Evolutionary conservation across 2,888 invertebrate species (phyloP).

Genomic region (Merodon equestris): DNA sequence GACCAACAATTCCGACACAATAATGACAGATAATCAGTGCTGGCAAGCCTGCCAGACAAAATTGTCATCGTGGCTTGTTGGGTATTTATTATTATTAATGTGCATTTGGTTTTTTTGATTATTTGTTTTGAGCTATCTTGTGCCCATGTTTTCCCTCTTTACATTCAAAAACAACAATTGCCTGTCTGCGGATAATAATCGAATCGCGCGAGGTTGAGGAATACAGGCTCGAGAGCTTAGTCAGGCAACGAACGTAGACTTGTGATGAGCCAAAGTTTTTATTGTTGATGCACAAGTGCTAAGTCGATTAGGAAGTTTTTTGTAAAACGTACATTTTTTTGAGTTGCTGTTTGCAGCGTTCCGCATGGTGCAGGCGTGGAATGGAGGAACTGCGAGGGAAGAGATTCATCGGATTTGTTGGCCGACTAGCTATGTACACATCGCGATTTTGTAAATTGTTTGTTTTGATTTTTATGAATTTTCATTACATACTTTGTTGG

Average conservation of each 20-base stretch:
- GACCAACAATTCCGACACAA: constrained; percentile 5
- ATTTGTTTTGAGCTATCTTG: constrained; percentile 2
- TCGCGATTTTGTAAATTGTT: too few species aligned
- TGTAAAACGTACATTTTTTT: too few species aligned
- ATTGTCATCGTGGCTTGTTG: constrained; percentile 51
- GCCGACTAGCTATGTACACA: too few species aligned
- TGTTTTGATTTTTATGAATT: too few species aligned
- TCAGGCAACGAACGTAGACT: too few species aligned
- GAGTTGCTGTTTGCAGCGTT: too few species aligned
- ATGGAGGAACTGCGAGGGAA: too few species aligned
- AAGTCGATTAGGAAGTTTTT: constrained; percentile 2
- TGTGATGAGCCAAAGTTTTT: neutral
- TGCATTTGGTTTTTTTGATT: neutral
- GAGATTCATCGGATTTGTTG: too few species aligned
- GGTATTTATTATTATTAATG: constrained; percentile 44
- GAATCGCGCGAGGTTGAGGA: neutral
- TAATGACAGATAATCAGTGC: constrained; percentile 42
- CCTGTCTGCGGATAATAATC: constrained; percentile 23
- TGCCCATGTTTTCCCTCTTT: neutral
- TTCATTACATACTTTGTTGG: too few species aligned
- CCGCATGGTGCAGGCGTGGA: too few species aligned
- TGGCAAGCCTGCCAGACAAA: constrained; percentile 19
- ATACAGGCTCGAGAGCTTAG: neutral
- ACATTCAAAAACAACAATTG: neutral
- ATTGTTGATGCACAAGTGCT: neutral